Conservation (phyloP, 1,140 invertebrate species). For the Drosophila virilis region DNA sequence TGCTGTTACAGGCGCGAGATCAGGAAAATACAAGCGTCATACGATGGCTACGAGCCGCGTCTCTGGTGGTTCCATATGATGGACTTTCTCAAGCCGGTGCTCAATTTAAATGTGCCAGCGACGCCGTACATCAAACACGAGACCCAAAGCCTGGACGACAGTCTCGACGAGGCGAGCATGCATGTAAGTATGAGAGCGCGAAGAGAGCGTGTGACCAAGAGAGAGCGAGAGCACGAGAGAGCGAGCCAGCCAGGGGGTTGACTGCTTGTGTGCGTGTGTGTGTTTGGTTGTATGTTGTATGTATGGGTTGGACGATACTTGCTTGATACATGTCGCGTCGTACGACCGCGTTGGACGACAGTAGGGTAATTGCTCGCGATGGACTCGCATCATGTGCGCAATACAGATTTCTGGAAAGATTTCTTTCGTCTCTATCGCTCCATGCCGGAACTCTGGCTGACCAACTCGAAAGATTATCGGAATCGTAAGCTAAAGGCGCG, state of each 20-base stretch:
- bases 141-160: slow-evolving; percentile 47
- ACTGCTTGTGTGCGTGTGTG: background rate
- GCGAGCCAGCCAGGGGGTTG: background rate
- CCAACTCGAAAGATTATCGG: slow-evolving; percentile 50
- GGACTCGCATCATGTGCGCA: slow-evolving; percentile 28
- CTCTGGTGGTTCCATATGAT: slow-evolving; percentile 68
- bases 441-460: slow-evolving; percentile 67
- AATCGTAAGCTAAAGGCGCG: slow-evolving; percentile 43
- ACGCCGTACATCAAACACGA: slow-evolving; percentile 32
- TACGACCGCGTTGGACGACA: slow-evolving; percentile 50
- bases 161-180: slow-evolving; percentile 56
- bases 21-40: slow-evolving; percentile 52
- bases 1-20: slow-evolving; percentile 65
- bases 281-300: slow-evolving; percentile 3
- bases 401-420: slow-evolving; percentile 40
- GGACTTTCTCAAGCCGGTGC: slow-evolving; percentile 64
- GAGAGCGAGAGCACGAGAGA: background rate
- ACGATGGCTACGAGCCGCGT: slow-evolving; percentile 52
- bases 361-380: slow-evolving; percentile 11
- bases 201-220: background rate
- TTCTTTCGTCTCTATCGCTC: slow-evolving; percentile 62
- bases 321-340: slow-evolving; percentile 38
- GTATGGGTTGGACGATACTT: slow-evolving; percentile 26
- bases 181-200: slow-evolving; percentile 38
- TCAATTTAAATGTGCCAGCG: slow-evolving; percentile 35